phyloP scores from a whole-genome alignment of 2,888 invertebrate genomes.

The Myopa tessellatipennis region DNA sequence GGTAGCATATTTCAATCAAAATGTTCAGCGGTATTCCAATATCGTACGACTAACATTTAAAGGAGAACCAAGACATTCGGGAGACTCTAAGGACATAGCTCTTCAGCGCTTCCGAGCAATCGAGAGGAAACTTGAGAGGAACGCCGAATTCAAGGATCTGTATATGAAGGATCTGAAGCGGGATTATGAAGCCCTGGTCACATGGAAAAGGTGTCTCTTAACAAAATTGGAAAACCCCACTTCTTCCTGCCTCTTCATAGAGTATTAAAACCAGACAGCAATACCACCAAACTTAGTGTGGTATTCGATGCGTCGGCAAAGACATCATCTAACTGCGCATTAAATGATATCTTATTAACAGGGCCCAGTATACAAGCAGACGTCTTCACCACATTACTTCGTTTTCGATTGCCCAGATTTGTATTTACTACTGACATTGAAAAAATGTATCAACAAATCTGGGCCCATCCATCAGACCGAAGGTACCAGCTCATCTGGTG shows the following conservation, averaged over 20 bases:
- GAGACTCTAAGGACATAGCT: background rate
- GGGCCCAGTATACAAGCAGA: slow-evolving; percentile 4
- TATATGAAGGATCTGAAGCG: no score
- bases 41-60: no score
- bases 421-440: slow-evolving; percentile 5
- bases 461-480: background rate
- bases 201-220: no score
- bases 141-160: background rate
- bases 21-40: no score
- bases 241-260: no score
- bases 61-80: background rate
- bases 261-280: no score
- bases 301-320: slow-evolving; percentile 41
- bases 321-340: slow-evolving; percentile 4
- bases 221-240: no score
- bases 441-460: slow-evolving; percentile 15
- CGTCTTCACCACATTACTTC: background rate
- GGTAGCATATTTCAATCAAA: no score
- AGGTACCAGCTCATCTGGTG: background rate
- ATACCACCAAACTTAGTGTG: no score
- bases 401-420: background rate
- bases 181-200: no score
- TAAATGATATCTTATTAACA: slow-evolving; percentile 40
- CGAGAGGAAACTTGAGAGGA: background rate
- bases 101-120: background rate